Evolutionary conservation across 2,888 invertebrate genomes (phyloP).

Genomic region (Gymnosoma rotundatum): DNA sequence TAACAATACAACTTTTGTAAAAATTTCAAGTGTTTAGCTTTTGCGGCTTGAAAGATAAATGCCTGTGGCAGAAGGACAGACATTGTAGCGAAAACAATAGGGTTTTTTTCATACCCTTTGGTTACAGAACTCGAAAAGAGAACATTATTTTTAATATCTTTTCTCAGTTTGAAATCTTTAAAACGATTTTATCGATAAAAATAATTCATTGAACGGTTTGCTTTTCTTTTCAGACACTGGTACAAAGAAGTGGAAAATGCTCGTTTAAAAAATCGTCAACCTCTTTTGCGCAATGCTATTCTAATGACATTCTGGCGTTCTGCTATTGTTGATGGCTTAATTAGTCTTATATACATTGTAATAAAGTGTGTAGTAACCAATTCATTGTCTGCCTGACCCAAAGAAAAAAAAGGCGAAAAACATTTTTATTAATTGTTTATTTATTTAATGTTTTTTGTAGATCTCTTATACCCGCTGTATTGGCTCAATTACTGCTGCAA

Average conservation of each 20-base stretch:
- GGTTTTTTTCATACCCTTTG: too few species aligned
- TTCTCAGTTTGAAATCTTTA: too few species aligned
- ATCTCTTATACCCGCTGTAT: conserved; percentile 80
- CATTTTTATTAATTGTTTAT: conserved; percentile 47
- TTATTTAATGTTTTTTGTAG: conserved; percentile 72
- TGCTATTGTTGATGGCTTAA: conserved; percentile 86
- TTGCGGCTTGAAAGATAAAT: too few species aligned
- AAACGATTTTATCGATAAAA: too few species aligned
- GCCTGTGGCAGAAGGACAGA: too few species aligned
- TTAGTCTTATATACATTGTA: conserved; percentile 83
- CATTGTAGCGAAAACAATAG: too few species aligned
- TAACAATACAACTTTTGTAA: too few species aligned
- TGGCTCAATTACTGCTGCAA: conserved; percentile 81
- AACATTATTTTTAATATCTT: too few species aligned
- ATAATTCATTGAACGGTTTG: not conserved
- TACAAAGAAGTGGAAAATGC: conserved; percentile 85
- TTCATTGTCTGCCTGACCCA: not conserved
- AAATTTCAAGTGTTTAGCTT: too few species aligned
- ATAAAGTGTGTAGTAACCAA: conserved; percentile 76
- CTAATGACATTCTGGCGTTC: conserved; percentile 87
- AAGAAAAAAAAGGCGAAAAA: not conserved
- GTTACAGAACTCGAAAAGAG: too few species aligned
- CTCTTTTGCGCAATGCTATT: conserved; percentile 86
- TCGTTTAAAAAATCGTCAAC: conserved; percentile 84
- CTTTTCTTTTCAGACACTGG: conserved; percentile 85